Percentiles rank a stretch among this genome's conserved stretches.
These are phyloP conservation scores for Muntiacus muntjak DNA, from an alignment of 2,113 vertebrate genomes.

Conservation along the genomic window DNA sequence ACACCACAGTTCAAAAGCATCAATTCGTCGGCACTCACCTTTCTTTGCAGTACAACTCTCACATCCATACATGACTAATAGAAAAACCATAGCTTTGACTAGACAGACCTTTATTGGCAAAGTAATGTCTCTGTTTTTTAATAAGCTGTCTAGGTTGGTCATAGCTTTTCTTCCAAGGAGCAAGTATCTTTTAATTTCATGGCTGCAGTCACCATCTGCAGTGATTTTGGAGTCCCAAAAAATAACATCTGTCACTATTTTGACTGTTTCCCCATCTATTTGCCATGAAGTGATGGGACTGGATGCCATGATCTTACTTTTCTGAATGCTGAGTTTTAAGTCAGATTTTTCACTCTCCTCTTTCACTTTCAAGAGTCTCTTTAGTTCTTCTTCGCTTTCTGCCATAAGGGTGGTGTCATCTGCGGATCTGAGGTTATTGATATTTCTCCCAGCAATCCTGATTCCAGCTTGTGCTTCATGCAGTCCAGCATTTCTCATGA, in stretches of 20 bases:
- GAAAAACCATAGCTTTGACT: background rate
- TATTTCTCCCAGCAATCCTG: background rate
- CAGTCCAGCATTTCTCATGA: background rate
- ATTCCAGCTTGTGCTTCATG: background rate
- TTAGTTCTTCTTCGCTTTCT: background rate
- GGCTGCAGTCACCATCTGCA: background rate
- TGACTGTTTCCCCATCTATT: background rate
- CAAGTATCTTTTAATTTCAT: background rate
- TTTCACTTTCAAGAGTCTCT: background rate
- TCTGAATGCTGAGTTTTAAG: background rate
- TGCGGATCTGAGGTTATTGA: background rate
- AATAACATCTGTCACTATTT: background rate
- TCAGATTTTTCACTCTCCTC: background rate
- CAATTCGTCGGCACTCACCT: accelerated
- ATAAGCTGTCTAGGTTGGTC: background rate
- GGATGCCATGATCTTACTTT: background rate
- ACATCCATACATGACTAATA: background rate
- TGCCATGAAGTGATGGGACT: background rate
- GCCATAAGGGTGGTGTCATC: background rate
- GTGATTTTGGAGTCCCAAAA: background rate
- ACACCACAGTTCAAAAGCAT: background rate
- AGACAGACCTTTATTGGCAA: background rate
- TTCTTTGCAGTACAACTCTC: background rate
- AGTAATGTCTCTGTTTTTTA: background rate
- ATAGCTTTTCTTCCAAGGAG: background rate